These are phyloP conservation scores for Drosophila mettleri DNA, from an alignment of 2,888 invertebrate genomes.

Conservation along the genomic window DNA sequence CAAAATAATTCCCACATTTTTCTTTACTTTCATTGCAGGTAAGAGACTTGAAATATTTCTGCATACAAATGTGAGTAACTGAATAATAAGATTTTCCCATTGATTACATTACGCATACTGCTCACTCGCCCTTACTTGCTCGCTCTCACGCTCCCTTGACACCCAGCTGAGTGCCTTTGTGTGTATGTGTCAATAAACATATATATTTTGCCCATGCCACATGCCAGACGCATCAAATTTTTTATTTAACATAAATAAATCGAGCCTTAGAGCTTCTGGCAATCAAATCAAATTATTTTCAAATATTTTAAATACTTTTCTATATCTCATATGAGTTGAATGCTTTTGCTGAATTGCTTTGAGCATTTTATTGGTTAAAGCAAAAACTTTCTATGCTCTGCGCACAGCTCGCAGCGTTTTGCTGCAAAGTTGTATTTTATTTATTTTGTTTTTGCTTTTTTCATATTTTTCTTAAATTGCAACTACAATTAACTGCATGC, in stretches of 20 bases:
- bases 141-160: neutral
- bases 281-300: no score
- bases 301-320: no score
- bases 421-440: neutral
- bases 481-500: neutral
- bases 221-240: no score
- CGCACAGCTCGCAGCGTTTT: neutral
- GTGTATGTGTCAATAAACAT: constrained; percentile 37
- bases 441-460: neutral
- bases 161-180: neutral
- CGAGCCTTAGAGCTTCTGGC: neutral
- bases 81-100: constrained; percentile 73
- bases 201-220: no score
- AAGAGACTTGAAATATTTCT: constrained; percentile 38
- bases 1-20: constrained; percentile 20
- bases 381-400: neutral
- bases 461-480: neutral
- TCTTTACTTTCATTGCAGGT: constrained; percentile 56
- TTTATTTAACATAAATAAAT: neutral
- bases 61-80: constrained; percentile 55
- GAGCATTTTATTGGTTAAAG: neutral
- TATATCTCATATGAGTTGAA: no score
- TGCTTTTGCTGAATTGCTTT: neutral
- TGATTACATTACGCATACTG: constrained; percentile 64
- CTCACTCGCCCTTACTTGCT: neutral